These are phyloP conservation scores for Acrossocheilus wenchowensis DNA, from an alignment of 2,797 vertebrate species.

Conservation along the genomic window DNA sequence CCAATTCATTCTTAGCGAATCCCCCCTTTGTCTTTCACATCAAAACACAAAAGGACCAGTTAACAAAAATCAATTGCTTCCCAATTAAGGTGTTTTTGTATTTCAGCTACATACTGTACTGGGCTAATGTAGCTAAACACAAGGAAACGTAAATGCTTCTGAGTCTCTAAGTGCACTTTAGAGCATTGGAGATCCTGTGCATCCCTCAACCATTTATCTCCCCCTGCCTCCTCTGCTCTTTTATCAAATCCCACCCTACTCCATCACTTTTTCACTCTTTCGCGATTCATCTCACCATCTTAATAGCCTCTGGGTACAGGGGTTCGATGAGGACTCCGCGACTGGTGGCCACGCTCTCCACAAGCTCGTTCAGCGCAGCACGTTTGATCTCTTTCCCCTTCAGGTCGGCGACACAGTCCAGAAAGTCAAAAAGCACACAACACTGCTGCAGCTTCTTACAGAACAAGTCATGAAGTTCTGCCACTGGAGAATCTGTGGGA, in stretches of 20 bases:
- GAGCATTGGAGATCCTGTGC: slow-evolving; percentile 35
- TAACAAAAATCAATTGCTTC: slow-evolving; percentile 25
- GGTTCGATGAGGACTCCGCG: slow-evolving; percentile 92
- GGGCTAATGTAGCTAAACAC: slow-evolving; percentile 34
- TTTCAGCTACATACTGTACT: slow-evolving; percentile 6
- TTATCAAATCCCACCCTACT: slow-evolving; percentile 38
- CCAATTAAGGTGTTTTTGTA: slow-evolving; percentile 34
- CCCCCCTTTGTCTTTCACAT: slow-evolving; percentile 13
- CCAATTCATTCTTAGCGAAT: not conserved
- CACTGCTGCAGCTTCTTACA: slow-evolving; percentile 95
- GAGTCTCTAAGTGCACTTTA: slow-evolving; percentile 48
- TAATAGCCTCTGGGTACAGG: slow-evolving; percentile 91
- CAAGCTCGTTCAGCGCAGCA: slow-evolving; percentile 90
- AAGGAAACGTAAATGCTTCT: slow-evolving; percentile 32
- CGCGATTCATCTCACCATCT: slow-evolving; percentile 81
- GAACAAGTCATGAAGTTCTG: slow-evolving; percentile 90
- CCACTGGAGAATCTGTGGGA: slow-evolving; percentile 84
- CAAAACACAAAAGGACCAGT: slow-evolving; percentile 5
- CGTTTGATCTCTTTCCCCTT: slow-evolving; percentile 96
- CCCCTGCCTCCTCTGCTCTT: slow-evolving; percentile 16
- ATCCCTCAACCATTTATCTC: slow-evolving; percentile 27
- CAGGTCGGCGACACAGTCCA: slow-evolving; percentile 93
- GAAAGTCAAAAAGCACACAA: slow-evolving; percentile 91
- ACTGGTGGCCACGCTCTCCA: slow-evolving; percentile 91
- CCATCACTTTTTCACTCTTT: slow-evolving; percentile 41